Evolutionary conservation across 2,888 invertebrate genomes (phyloP).

Genomic region (Bombylius discolor): DNA sequence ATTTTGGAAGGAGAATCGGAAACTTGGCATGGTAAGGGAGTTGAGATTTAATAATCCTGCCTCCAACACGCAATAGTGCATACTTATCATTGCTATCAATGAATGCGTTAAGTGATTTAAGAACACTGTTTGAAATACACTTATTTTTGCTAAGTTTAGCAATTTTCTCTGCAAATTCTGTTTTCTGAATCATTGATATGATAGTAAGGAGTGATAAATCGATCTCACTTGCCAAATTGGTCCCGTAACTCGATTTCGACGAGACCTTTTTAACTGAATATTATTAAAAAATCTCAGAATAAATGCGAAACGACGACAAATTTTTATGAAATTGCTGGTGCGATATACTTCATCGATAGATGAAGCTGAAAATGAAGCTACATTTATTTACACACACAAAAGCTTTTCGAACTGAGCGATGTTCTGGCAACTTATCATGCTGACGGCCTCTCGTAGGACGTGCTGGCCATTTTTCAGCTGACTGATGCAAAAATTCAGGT

Average conservation of each 20-base stretch:
- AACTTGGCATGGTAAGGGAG: no score
- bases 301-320: neutral
- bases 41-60: neutral
- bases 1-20: no score
- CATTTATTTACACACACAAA: neutral
- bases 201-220: neutral
- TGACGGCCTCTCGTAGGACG: no score
- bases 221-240: no score
- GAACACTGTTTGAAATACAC: neutral
- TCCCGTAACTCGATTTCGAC: no score
- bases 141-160: neutral
- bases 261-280: no score
- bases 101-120: neutral
- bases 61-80: neutral
- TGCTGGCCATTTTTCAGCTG: neutral
- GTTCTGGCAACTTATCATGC: no score
- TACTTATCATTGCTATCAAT: neutral
- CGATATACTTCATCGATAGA: neutral
- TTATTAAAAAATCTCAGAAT: neutral
- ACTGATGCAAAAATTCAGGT: neutral
- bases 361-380: no score
- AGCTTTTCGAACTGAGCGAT: no score
- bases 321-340: slow-evolving; percentile 1
- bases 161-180: neutral
- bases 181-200: neutral